Evolutionary conservation across 2,113 vertebrate species (phyloP), one percentile per base, ranked within the genome.

Genomic region (Plestiodon gilberti): DNA sequence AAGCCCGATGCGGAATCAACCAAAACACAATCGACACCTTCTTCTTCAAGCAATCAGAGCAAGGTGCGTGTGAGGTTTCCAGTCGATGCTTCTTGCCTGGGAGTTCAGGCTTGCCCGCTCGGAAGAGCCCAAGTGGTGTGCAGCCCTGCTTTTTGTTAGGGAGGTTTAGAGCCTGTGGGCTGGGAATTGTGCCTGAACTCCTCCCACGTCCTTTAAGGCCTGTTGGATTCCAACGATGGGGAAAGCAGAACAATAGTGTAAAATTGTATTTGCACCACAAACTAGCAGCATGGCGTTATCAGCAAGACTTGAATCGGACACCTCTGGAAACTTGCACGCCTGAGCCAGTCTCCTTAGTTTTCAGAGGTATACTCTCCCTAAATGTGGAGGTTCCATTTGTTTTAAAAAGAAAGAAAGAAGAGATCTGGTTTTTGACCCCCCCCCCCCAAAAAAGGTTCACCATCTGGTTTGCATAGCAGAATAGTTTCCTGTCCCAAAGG

Each of bases 1-100:
- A 99, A 99, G 94, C 98, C 98, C 57, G 99, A 99, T 96, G 97
- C 98, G 0, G 99, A 99, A 95, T 96, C 97, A 2, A 97, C 97
- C 30, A 98, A 99, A 95, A 97, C 98, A 78, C 99, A 98, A 90
- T 98, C 98, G 20, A 96, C 97, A 13, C 97, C 98, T n/a, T 98
- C 98, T 10, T 98, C 98, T 0, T 99, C 98, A 0, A 96, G 98
- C 94, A 98, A 98, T 87, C 98, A 99, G 96, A 98, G 97, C 97
- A 99, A 99, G 98, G 99, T 98, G 85, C 57, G 95, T 93, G 61
- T 1, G 38, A 59, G 77, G 70, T 75, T 83, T 90, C 88, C 1
- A 0, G 74, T 43, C 55, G n/a, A 64, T 70, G 33, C 22, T 87
- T 1, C 33, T n/a, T 40, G 7, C 9, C 38, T 84, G 78, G 25